Evolutionary conservation across 92 coral and sea anemone genomes (phyloP), one percentile per base, ranked within the genome.

Genomic region (Umimayanthus kanabou): DNA sequence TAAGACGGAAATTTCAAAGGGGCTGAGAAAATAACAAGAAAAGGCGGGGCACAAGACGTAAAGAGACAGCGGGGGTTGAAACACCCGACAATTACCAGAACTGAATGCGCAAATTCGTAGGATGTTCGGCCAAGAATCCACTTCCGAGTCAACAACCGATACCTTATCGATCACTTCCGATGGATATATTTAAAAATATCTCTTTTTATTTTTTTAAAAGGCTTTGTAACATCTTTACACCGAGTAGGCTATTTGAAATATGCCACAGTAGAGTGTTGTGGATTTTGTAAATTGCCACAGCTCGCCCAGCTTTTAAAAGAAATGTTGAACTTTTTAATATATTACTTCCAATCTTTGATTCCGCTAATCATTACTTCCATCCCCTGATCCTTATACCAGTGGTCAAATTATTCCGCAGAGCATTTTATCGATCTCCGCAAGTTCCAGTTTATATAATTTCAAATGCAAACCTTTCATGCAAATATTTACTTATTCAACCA

Each of bases 21-120:
- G 26, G 79, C 79, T 73, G 79, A 25, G 53, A 37, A 71, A 75
- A 37, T 75, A 37, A 75, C 50, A 23, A 18, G 79, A 75, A 75
- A 42, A 39, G 53, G 79, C 15, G 79, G 47, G 2, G 53, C 45
- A 2, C 1, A 23, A 22, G 25, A 75, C 79, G 79, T 75, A 39
- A 75, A 3, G 10, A 75, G 1, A 9, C 79, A 75, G 28, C 79
- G 25, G 79, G 79, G 8, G 53, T 75, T n/a, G 50, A 75, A 37
- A 75, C 26, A 30, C 45, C 18, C 14, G 40, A 9, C 18, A 61
- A 61, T 61, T 1, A 22, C 26, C 58, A 53, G 58, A 53, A 75
- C 4, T 5, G 79, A 75, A 75, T 75, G 42, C 45, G 53, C 7
- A 40, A 75, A 75, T 39, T 40, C 79, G 79, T 20, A 75, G 53